phyloP scores from a whole-genome alignment of 2,797 vertebrate species.

The Chaenodraco wilsoni region DNA sequence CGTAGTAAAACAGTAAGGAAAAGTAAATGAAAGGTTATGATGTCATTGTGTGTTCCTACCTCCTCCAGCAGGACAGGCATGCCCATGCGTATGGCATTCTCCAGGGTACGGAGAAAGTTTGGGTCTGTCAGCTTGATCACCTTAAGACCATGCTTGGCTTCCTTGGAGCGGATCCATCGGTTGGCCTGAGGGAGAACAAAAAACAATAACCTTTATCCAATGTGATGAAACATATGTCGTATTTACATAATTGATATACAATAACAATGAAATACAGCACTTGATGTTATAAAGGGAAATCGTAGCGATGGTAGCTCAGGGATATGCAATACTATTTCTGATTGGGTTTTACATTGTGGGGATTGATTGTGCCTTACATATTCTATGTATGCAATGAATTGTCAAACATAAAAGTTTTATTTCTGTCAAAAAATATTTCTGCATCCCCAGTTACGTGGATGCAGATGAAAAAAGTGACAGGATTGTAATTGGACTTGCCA shows the following conservation, averaged over 20 bases:
- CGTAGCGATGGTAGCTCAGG: not conserved
- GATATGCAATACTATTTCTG: not conserved
- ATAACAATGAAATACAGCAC: not conserved
- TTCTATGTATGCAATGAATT: too few relatives aligned
- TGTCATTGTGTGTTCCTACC: slow-evolving; percentile 59
- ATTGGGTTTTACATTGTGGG: not conserved
- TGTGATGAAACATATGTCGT: slow-evolving; percentile 2
- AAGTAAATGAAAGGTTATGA: too few relatives aligned
- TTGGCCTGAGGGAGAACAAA: slow-evolving; percentile 81
- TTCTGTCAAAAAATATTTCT: slow-evolving; percentile 5
- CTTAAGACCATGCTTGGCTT: slow-evolving; percentile 85
- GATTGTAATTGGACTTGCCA: slow-evolving; percentile 32
- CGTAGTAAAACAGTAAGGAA: too few relatives aligned
- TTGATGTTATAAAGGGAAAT: not conserved
- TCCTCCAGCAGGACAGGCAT: slow-evolving; percentile 88
- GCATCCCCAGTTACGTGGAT: slow-evolving; percentile 6
- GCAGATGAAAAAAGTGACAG: slow-evolving; percentile 29
- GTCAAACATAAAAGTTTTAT: not conserved
- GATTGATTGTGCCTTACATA: too few relatives aligned
- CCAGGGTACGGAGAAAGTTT: slow-evolving; percentile 85
- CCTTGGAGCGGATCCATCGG: slow-evolving; percentile 89
- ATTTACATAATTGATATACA: not conserved
- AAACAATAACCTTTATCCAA: not conserved
- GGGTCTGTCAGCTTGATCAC: slow-evolving; percentile 88
- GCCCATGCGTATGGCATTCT: slow-evolving; percentile 88